Conservation (phyloP, 2,113 vertebrate species). For the Oryzias woworae region DNA sequence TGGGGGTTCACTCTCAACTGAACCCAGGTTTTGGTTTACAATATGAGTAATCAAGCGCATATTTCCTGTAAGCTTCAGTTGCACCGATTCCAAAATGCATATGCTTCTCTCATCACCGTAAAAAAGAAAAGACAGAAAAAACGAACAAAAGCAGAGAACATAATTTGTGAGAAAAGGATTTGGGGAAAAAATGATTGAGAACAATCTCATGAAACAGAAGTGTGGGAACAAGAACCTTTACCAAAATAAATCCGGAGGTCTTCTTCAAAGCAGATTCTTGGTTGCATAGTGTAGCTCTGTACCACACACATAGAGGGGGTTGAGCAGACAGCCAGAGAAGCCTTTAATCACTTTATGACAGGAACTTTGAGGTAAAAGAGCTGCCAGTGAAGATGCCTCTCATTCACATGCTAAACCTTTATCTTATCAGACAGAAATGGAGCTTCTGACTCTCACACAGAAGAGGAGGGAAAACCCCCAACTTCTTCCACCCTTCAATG, state of each 20-base stretch:
- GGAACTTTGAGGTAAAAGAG: slow-evolving; percentile 73
- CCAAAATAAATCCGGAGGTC: slow-evolving; percentile 36
- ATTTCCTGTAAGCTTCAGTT: slow-evolving; percentile 38
- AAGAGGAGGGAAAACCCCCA: slow-evolving; percentile 7
- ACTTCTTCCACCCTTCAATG: neutral
- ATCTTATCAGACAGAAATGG: slow-evolving; percentile 65
- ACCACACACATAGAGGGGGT: slow-evolving; percentile 26
- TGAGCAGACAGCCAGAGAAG: slow-evolving; percentile 52
- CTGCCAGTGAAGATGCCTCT: slow-evolving; percentile 57
- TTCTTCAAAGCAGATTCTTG: slow-evolving; percentile 14
- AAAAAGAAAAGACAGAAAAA: neutral
- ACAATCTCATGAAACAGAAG: slow-evolving; percentile 1
- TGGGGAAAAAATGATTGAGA: neutral
- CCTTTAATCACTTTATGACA: slow-evolving; percentile 79
- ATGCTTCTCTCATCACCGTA: slow-evolving; percentile 14
- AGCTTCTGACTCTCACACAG: slow-evolving; percentile 25
- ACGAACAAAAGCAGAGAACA: neutral
- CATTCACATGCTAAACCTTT: slow-evolving; percentile 71
- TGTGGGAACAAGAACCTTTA: slow-evolving; percentile 11
- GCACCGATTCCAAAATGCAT: slow-evolving; percentile 9
- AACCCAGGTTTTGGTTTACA: slow-evolving; percentile 15
- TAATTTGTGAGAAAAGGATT: neutral
- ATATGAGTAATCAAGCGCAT: slow-evolving; percentile 35
- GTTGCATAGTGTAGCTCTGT: slow-evolving; percentile 22
- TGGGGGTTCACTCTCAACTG: neutral